Evolutionary conservation across 2,888 invertebrate genomes (phyloP), one percentile per base, ranked within the genome.

Genomic region (Orgyia antiqua): DNA sequence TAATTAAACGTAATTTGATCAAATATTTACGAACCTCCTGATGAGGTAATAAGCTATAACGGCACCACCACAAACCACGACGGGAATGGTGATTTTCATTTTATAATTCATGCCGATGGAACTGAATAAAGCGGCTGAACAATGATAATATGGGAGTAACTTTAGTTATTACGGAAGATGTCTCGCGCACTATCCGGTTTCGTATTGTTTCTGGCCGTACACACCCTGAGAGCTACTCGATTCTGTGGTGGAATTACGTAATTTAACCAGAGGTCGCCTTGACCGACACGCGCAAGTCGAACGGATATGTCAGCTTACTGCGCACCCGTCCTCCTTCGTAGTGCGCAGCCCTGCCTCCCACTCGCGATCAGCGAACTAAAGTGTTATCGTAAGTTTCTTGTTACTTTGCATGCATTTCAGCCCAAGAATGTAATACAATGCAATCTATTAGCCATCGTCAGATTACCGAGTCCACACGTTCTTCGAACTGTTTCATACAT

Each of bases 21-120:
- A 51, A 57, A 58, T 47, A 48, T 54, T 36, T 80, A 86, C 86
- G 58, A 78, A 86, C 86, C 86, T 82, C 74, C 79, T 75, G 69
- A 84, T 84, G 82, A 86, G 78, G 77, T 84, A 86, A 82, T 80
- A 86, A 41, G 79, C 80, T 53, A 86, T 74, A 57, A 86, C 84
- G 46, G 86, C 86, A 48, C 86, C 83, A 65, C 86, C 86, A 68
- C 86, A 86, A 68, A 86, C 84, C 58, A 84, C 69, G 62, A 83
- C 76, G 35, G 86, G 86, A 58, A 86, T 76, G 42, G 83, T 82
- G 44, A 84, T 65, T 82, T 84, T 86, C 13, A 84, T 64, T 70
- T 86, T 86, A 68, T 83, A 82, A 75, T 83, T 83, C 83, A 84
- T 86, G 45, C 29, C 57, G 51, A 59, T 48, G 47, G 46, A 61